These are phyloP conservation scores for Scomberomorus guttatus DNA, from an alignment of 2,797 vertebrate species.

Conservation along the genomic window DNA sequence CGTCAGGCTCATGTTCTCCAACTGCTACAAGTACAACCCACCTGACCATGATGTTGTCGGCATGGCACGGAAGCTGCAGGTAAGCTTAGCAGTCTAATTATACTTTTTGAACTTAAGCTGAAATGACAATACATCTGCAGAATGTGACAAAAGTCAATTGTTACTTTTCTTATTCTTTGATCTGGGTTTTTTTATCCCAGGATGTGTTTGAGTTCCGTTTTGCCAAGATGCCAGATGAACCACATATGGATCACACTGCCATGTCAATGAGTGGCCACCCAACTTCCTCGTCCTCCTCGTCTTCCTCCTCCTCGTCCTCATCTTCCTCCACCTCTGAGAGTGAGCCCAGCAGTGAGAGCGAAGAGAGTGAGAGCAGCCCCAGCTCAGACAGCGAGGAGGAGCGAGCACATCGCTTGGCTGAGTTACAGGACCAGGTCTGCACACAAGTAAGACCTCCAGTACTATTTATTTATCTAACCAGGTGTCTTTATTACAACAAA, in stretches of 20 bases:
- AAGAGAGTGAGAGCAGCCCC: constrained; percentile 90
- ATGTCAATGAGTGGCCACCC: constrained; percentile 86
- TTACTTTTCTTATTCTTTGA: not conserved
- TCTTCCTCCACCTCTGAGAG: constrained; percentile 87
- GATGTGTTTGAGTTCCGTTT: constrained; percentile 96
- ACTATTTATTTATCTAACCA: not conserved
- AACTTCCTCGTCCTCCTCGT: constrained; percentile 91
- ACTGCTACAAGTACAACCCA: constrained; percentile 98
- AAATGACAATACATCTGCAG: not conserved
- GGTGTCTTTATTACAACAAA: fast-evolving
- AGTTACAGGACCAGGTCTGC: constrained; percentile 87
- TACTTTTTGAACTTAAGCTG: not conserved
- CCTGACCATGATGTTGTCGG: constrained; percentile 94
- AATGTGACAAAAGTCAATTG: not conserved
- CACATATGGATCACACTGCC: constrained; percentile 79
- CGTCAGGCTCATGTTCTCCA: constrained; percentile 95
- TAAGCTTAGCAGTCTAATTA: constrained; percentile 39
- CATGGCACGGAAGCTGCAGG: constrained; percentile 96
- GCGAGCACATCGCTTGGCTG: constrained; percentile 91
- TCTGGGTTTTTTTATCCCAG: constrained; percentile 61
- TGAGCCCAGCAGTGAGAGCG: constrained; percentile 90
- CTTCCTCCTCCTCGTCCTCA: constrained; percentile 82
- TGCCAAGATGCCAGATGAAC: constrained; percentile 96
- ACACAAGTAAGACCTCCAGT: constrained; percentile 78
- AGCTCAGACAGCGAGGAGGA: constrained; percentile 94